Evolutionary conservation across 1,140 invertebrate genomes (phyloP).

Genomic region (Heliconius eleuchia): DNA sequence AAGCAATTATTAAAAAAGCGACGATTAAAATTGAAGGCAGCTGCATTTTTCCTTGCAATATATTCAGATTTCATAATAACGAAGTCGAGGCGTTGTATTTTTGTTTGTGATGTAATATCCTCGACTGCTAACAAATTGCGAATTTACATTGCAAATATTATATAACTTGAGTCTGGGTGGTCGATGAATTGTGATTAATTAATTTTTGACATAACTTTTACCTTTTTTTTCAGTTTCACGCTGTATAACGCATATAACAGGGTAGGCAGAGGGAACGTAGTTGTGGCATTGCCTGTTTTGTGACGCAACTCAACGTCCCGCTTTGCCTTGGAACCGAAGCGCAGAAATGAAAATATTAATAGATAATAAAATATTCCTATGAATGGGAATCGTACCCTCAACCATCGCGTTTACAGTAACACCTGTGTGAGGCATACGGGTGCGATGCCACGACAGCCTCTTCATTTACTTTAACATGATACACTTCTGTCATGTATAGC

Average conservation of each 20-base stretch:
- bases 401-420: too few species aligned
- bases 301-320: too few species aligned
- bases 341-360: too few species aligned
- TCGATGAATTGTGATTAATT: neutral
- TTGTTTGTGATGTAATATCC: conserved; percentile 29
- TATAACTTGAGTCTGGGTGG: conserved; percentile 2
- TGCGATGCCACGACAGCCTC: too few species aligned
- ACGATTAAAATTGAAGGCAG: conserved; percentile 31
- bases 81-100: conserved; percentile 26
- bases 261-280: too few species aligned
- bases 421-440: too few species aligned
- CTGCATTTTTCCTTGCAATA: conserved; percentile 36
- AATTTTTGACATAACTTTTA: neutral
- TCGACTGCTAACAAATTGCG: conserved; percentile 24
- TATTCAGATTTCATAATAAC: conserved; percentile 35
- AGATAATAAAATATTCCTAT: too few species aligned
- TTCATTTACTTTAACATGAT: neutral
- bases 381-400: too few species aligned
- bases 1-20: conserved; percentile 15
- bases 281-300: too few species aligned
- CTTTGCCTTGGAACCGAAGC: too few species aligned
- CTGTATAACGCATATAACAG: too few species aligned
- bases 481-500: neutral
- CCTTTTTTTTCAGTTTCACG: neutral
- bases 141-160: conserved; percentile 29